Percentiles rank a stretch among this genome's conserved stretches.
These are phyloP conservation scores for Alcedo atthis DNA, from an alignment of 2,797 vertebrate genomes.

Conservation along the genomic window DNA sequence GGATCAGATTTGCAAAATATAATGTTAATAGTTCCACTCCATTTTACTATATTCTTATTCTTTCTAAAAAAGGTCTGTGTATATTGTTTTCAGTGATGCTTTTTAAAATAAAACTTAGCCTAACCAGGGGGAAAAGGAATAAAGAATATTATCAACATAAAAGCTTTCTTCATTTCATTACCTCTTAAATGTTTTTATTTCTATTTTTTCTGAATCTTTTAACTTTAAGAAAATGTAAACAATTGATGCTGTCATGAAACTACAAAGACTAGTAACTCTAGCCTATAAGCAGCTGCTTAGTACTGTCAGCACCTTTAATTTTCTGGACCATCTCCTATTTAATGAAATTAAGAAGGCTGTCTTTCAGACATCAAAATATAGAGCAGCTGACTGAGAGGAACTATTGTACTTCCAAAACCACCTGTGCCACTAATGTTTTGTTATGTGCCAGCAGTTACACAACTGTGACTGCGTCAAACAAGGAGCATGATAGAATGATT, in stretches of 20 bases:
- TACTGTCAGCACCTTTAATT: constrained; percentile 37
- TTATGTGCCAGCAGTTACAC: constrained; percentile 6
- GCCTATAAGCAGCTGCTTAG: not conserved
- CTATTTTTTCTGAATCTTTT: not conserved
- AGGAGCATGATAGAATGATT: constrained; percentile 2
- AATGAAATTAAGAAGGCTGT: constrained; percentile 50
- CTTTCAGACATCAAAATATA: not conserved
- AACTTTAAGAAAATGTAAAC: not conserved
- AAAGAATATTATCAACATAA: not conserved
- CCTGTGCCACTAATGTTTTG: constrained; percentile 23
- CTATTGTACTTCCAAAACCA: not conserved
- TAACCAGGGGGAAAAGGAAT: not conserved
- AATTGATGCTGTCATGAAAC: not conserved
- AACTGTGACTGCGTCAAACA: not conserved
- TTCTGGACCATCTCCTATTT: constrained; percentile 27
- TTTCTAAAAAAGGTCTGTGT: not conserved
- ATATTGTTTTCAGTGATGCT: not conserved
- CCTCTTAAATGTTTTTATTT: not conserved
- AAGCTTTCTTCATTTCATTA: not conserved
- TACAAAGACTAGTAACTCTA: constrained; percentile 13
- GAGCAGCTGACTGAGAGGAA: constrained; percentile 20
- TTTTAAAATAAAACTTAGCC: not conserved
- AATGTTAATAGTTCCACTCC: not conserved
- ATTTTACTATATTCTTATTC: not conserved
- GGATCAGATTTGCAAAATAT: not conserved